Base-by-base conservation (phyloP, 1,140 invertebrate genomes). In the Caenorhabditis latens region DNA sequence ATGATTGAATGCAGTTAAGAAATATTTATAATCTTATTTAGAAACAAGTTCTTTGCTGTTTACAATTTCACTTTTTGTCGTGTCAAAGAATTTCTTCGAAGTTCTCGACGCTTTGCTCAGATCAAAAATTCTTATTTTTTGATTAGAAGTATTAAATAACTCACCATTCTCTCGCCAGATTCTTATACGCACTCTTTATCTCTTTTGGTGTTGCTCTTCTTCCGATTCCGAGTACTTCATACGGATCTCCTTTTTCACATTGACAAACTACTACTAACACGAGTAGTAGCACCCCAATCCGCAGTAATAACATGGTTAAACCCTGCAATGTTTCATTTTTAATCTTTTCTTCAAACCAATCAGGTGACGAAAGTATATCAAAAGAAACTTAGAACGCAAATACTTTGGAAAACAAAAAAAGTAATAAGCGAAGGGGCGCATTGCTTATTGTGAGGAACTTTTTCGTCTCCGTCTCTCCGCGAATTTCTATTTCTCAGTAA, bases 161-260 rank as follows among this genome's bases (percentile, higher is more conserved):
- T 63, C 67, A 91, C 90, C 90, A 92, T 91, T 92, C 89, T 57
- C 63, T 90, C 14, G 89, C 91, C 16, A 91, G 84, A 32, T 67
- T 63, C 63, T 92, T 92, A 82, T 92, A 92, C 0, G 91, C 92
- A 50, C 86, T 85, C 75, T 92, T 92, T 5, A 92, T 92, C 48
- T 92, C 91, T 32, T 88, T 85, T 13, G 75, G 57, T 16, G 85
- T 83, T 11, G 91, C 90, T 32, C 42, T 79, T 63, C 87, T 87
- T 21, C 58, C 82, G 24, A 92, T 53, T 40, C 91, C 92, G 16
- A 92, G 85, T 11, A 84, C 63, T 57, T 58, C 19, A 79, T 91
- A 91, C 14, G 86, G 89, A 63, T 90, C 90, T 61, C 43, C 55
- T 61, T 55, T 58, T 13, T 61, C 32, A 24, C 71, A 19, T 11